Evolutionary conservation across 23 tunicate genomes (phyloP).

Genomic region (Trididemnum nubilum): DNA sequence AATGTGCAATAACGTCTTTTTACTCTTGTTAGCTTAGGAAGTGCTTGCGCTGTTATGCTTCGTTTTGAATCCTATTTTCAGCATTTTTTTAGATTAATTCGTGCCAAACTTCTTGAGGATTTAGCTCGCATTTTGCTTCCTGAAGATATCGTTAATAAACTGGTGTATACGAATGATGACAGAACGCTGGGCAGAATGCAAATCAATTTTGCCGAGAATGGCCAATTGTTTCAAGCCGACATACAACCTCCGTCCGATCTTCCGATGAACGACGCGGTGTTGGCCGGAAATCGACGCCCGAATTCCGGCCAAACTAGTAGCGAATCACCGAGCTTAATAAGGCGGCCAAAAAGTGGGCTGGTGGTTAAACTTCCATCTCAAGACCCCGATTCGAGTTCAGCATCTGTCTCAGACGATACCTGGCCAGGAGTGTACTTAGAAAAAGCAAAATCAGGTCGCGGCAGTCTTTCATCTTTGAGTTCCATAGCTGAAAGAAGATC

Average conservation of each 20-base stretch:
- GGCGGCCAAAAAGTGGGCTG: background rate
- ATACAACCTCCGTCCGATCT: background rate
- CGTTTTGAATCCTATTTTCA: no score
- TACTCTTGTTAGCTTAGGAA: no score
- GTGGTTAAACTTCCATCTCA: constrained; percentile 25
- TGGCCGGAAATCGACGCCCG: background rate
- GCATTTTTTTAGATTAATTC: constrained; percentile 46
- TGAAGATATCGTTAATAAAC: constrained; percentile 44
- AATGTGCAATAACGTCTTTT: no score
- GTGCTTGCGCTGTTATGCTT: no score
- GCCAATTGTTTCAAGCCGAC: constrained; percentile 13
- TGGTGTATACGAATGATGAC: constrained; percentile 49
- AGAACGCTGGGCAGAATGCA: background rate
- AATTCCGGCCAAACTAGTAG: background rate
- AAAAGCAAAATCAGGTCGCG: background rate
- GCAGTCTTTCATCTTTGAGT: no score
- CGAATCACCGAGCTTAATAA: background rate
- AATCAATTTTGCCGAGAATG: background rate
- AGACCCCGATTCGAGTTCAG: constrained; percentile 15
- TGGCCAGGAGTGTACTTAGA: constrained; percentile 41
- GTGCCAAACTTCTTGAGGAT: constrained; percentile 67
- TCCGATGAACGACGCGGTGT: background rate
- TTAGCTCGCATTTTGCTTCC: constrained; percentile 59
- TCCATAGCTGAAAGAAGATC: background rate
- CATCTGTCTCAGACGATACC: constrained; percentile 52